Conservation (phyloP, 1,140 invertebrate genomes). For the Bombus superbus region DNA sequence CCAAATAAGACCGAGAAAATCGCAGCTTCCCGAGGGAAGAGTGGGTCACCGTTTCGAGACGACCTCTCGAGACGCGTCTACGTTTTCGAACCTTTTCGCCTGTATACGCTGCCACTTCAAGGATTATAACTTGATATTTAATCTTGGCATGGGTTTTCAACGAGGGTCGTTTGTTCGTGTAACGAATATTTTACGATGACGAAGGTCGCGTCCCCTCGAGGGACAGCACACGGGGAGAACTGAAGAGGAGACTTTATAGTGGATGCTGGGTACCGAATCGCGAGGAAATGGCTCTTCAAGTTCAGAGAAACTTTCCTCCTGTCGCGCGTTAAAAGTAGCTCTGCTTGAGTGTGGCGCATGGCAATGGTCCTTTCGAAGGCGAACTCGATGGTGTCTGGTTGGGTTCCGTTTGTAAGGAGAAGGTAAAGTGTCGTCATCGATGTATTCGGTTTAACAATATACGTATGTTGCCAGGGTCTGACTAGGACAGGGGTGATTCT, state of each 20-base stretch:
- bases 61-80: slow-evolving; percentile 17
- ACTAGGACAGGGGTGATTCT: background rate
- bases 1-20: slow-evolving; percentile 61
- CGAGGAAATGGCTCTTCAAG: slow-evolving; percentile 14
- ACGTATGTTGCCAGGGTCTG: background rate
- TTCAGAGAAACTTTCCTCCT: slow-evolving; percentile 1
- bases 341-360: background rate
- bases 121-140: slow-evolving; percentile 42
- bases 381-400: background rate
- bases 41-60: slow-evolving; percentile 21
- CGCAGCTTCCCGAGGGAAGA: slow-evolving; percentile 3
- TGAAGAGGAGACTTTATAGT: background rate
- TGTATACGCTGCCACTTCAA: slow-evolving; percentile 18
- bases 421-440: slow-evolving; percentile 1
- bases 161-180: background rate
- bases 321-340: background rate
- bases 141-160: slow-evolving; percentile 26
- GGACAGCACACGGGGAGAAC: background rate
- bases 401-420: background rate
- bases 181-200: slow-evolving; percentile 21
- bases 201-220: background rate
- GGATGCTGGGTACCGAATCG: background rate
- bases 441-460: background rate
- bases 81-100: slow-evolving; percentile 17
- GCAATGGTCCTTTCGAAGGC: background rate